Percentiles rank a stretch among this genome's conserved stretches.
These are phyloP conservation scores for Drosophila nr. perissopoda DNA, from an alignment of 2,888 invertebrate genomes.

Conservation along the genomic window DNA sequence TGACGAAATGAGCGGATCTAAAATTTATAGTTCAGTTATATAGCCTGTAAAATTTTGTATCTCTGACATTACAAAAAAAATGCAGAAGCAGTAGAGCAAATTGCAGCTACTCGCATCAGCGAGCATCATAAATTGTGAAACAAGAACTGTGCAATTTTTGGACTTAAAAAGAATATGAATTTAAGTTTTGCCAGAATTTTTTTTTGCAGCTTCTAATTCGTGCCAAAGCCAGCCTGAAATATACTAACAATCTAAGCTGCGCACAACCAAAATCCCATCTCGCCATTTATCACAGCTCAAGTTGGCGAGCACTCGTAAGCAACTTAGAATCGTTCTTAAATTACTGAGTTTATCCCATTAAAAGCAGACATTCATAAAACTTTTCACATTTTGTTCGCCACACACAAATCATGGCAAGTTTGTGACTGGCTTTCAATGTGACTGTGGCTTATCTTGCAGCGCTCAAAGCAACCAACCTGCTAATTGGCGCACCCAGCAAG, in stretches of 20 bases:
- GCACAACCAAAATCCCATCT: conserved; percentile 6
- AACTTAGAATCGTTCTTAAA: conserved; percentile 26
- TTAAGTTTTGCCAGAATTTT: conserved; percentile 22
- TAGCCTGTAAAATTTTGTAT: conserved; percentile 34
- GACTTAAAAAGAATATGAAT: conserved; percentile 16
- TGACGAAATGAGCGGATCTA: conserved; percentile 33
- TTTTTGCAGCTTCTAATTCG: not conserved
- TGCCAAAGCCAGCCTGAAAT: not conserved
- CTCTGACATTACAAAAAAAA: conserved; percentile 24
- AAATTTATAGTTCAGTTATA: conserved; percentile 52
- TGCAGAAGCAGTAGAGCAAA: conserved; percentile 18
- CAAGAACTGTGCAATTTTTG: conserved; percentile 43
- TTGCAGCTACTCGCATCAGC: conserved; percentile 41
- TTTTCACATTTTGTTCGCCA: conserved; percentile 44
- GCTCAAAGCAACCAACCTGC: conserved; percentile 35
- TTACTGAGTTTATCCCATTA: conserved; percentile 13
- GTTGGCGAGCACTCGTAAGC: conserved; percentile 13
- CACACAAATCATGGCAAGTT: conserved; percentile 34
- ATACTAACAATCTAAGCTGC: not conserved
- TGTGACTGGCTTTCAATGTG: conserved; percentile 30
- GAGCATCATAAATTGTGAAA: conserved; percentile 56
- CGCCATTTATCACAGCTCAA: conserved; percentile 22
- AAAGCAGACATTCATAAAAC: conserved; percentile 42
- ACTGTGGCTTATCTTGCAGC: conserved; percentile 45
- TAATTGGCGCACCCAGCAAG: conserved; percentile 57